Evolutionary conservation across 2,113 vertebrate species (phyloP).

Genomic region (Lamprotornis superbus): DNA sequence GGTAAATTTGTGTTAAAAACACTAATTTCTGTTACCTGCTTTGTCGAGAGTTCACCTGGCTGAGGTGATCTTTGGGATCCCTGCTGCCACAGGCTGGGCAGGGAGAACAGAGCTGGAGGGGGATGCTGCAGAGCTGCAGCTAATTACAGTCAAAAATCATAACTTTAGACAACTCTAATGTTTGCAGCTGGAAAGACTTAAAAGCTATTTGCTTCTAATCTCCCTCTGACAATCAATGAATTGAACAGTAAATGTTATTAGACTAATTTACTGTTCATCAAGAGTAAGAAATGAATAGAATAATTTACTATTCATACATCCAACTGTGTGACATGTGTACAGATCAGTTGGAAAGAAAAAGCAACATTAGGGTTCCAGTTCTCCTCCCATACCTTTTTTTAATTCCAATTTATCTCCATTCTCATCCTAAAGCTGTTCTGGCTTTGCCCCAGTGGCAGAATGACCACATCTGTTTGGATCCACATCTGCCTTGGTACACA

Average conservation of each 20-base stretch:
- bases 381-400: constrained; percentile 18
- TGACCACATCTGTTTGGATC: constrained; percentile 30
- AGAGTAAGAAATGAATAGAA: constrained; percentile 72
- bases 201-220: constrained; percentile 71
- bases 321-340: constrained; percentile 54
- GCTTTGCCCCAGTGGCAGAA: not conserved
- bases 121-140: not conserved
- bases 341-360: constrained; percentile 44
- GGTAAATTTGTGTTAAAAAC: not conserved
- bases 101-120: not conserved
- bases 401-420: constrained; percentile 24
- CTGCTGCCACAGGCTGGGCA: not conserved
- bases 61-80: not conserved
- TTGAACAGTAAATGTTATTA: constrained; percentile 73
- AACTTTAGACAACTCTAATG: constrained; percentile 65
- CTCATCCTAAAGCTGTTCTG: not conserved
- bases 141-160: constrained; percentile 57
- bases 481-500: not conserved
- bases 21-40: not conserved
- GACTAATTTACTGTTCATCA: constrained; percentile 70
- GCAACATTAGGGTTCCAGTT: not conserved
- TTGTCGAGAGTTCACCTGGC: not conserved
- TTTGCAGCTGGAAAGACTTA: constrained; percentile 68
- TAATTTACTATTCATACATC: constrained; percentile 66
- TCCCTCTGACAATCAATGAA: constrained; percentile 70